Base-by-base conservation (phyloP, 2,113 vertebrate genomes). In the Rhombomys opimus region DNA sequence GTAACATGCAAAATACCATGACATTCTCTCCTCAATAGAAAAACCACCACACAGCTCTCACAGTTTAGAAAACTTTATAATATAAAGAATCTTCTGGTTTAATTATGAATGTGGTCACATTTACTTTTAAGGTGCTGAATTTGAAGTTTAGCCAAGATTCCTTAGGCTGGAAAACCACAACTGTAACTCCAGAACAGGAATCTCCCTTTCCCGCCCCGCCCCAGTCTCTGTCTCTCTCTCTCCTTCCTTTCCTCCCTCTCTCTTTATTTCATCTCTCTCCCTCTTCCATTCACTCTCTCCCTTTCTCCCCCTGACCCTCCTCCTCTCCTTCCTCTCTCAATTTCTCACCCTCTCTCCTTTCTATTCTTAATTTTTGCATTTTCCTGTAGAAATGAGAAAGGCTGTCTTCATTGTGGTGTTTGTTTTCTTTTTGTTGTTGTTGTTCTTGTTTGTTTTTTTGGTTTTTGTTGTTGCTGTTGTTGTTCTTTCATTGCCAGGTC, bases 261-360 rank as follows among this genome's bases (percentile, higher is more conserved):
- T 27, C 1, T 15, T 4, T 61, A 3, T 15, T 3, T 5, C 13
- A 25, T 10, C 61, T 17, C 9, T 20, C 27, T 5, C 14, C 2
- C 14, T 2, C 23, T 15, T 6, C 2, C 14, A 5, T 12, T 30
- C n/a, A 30, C 3, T 15, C 59, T 61, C 11, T 14, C 13, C 17
- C 32, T 18, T 10, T 50, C 46, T 78, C 3, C 4, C 77, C 17
- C 18, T 10, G 25, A 0, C 8, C 17, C 2, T 54, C 17, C 17
- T 35, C 20, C 72, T 25, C 1, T 20, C 9, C 17, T 1, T 25
- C 8, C 35, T 12, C 22, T 25, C 12, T 84, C 35, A 2, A 18
- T 82, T 59, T 38, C 57, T 38, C n/a, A 13, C 13, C 12, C 35
- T 61, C 5, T 38, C 12, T 27, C 22, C 30, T 65, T 35, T 65